phyloP scores from a whole-genome alignment of 2,113 vertebrate species.

The Riparia riparia region DNA sequence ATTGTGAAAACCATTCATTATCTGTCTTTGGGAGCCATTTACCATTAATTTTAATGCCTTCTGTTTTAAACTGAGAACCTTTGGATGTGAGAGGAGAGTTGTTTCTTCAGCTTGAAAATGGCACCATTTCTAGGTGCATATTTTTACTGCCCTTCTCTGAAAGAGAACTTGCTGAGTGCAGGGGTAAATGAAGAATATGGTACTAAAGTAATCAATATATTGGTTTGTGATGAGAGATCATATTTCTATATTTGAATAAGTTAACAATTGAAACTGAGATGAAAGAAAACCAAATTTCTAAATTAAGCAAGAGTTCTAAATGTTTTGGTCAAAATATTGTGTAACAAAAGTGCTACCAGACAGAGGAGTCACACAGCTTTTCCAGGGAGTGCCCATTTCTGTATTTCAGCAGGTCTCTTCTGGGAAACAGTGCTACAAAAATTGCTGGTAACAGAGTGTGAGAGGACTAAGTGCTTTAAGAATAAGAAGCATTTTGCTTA shows the following conservation, averaged over 20 bases:
- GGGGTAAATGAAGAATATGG: background rate
- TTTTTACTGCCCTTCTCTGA: background rate
- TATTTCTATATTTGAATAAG: background rate
- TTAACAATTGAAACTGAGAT: background rate
- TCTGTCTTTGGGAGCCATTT: background rate
- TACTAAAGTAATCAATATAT: background rate
- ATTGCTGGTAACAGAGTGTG: background rate
- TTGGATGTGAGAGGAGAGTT: background rate
- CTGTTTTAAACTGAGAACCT: background rate
- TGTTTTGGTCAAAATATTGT: background rate
- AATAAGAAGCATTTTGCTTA: background rate
- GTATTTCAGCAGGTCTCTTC: background rate
- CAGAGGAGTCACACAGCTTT: background rate
- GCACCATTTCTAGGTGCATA: background rate
- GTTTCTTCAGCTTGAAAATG: background rate
- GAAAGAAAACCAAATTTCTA: background rate
- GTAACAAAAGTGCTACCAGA: background rate
- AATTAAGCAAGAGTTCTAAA: background rate
- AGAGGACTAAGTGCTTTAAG: background rate
- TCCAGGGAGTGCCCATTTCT: conserved; percentile 1
- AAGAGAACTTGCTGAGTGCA: background rate
- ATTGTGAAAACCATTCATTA: background rate
- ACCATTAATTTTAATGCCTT: background rate
- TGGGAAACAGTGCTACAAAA: background rate
- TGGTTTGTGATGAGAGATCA: background rate